Conservation (phyloP, 2,888 invertebrate species). For the Notodonta ziczac region DNA sequence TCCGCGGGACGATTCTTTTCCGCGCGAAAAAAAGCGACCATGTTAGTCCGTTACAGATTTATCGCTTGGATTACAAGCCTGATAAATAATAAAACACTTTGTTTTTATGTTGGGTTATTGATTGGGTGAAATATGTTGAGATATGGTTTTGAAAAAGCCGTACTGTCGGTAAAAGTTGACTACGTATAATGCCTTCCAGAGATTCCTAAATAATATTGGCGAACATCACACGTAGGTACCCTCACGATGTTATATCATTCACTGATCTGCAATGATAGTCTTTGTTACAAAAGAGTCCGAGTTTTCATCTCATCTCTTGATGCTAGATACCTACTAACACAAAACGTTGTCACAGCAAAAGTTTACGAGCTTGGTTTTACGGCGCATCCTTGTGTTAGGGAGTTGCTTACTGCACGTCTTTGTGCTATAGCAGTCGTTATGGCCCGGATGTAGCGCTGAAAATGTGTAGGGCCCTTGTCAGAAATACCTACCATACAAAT, state of each 20-base stretch:
- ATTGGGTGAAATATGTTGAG: background rate
- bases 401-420: conserved; percentile 2
- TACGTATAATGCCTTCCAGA: no score
- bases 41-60: conserved; percentile 74
- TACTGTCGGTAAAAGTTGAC: no score
- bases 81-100: conserved; percentile 43
- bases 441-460: background rate
- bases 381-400: background rate
- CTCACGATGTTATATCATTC: no score
- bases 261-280: no score
- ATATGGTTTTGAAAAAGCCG: background rate
- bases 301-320: background rate
- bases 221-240: no score
- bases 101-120: conserved; percentile 16
- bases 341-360: conserved; percentile 1
- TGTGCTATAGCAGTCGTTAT: background rate
- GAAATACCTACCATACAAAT: no score
- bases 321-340: background rate
- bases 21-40: conserved; percentile 74
- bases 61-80: conserved; percentile 71
- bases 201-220: no score
- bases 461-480: background rate
- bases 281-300: no score
- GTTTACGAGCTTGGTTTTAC: conserved; percentile 5
- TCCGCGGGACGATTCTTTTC: conserved; percentile 79